Conservation (phyloP, 2,797 vertebrate species). For the Enoplosus armatus region DNA sequence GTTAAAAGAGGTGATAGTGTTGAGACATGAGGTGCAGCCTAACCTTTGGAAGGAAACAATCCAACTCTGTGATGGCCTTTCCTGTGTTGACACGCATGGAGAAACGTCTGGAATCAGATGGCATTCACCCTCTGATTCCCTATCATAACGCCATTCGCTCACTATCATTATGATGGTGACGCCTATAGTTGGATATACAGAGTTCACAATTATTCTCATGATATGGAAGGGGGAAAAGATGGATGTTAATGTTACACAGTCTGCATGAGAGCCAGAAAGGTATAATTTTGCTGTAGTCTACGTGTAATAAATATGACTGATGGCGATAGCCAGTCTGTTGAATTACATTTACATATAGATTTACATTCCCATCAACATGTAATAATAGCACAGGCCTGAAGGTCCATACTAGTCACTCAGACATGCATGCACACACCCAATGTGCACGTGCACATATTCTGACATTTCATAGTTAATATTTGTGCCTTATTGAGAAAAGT, state of each 20-base stretch:
- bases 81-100: conserved; percentile 84
- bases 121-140: conserved; percentile 82
- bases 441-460: conserved; percentile 50
- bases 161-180: conserved; percentile 55
- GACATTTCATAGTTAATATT: conserved; percentile 71
- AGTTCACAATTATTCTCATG: conserved; percentile 72
- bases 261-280: conserved; percentile 52
- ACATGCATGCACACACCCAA: conserved; percentile 51
- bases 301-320: conserved; percentile 81
- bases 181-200: conserved; percentile 64
- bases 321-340: conserved; percentile 75
- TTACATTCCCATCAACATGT: conserved; percentile 81
- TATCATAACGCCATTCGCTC: conserved; percentile 71
- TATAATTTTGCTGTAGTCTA: conserved; percentile 71
- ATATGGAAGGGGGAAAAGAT: conserved; percentile 56
- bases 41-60: conserved; percentile 86
- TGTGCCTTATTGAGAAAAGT: conserved; percentile 57
- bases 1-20: conserved; percentile 63
- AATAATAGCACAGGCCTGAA: conserved; percentile 74
- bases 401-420: conserved; percentile 63
- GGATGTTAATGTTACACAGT: conserved; percentile 70
- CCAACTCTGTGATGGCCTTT: conserved; percentile 84
- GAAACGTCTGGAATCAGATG: conserved; percentile 83
- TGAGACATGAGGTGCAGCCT: conserved; percentile 69
- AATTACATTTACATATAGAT: conserved; percentile 85